Base-by-base conservation (phyloP, 2,888 invertebrate species). In the Hydrotaea cyrtoneurina region DNA sequence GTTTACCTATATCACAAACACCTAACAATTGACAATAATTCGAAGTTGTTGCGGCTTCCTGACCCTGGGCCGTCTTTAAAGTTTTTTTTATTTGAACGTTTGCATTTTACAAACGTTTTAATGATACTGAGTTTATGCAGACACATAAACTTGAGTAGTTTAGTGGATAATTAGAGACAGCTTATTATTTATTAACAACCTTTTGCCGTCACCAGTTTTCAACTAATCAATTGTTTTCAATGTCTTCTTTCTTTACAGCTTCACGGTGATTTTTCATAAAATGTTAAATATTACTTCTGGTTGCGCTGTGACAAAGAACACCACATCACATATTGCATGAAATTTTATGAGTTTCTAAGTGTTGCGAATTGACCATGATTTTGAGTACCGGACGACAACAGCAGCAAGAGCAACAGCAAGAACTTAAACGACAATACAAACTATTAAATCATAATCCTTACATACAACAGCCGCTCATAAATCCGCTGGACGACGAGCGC, bases 391-490 rank as follows among this genome's bases (percentile, higher is more conserved):
- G 76, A 59, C 62, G 31, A 36, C 74, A 78, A 78, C 77, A 77
- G 36, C 82, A 78, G 78, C 80, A 84, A 76, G 19, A 15, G 17
- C 69, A 43, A 69, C 43, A 46, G 26, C 50, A 50, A n/a, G n/a
- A 50, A 59, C 39, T 69, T 21, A 69, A 69, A 23, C 43, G 69
- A 43, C 69, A 69, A 46, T 43, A 69, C 21, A 23, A 59, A 15
- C 77, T 82, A 31, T 69, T 82, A 55, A 79, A 82, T 76, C 82
- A 85, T 21, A 82, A 82, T 85, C 85, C 82, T 39, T 80, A 57
- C 50, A 85, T 85, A 85, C 85, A 85, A 26, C 85, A 85, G 69
- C 85, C 85, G 26, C 59, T 66, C 0, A 82, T 72, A 66, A 73
- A 69, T 55, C 43, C 7, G 4, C 15, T 69, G 17, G 36, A 79